Evolutionary conservation across 2,797 vertebrate genomes (phyloP).

Genomic region (Chelonia mydas): DNA sequence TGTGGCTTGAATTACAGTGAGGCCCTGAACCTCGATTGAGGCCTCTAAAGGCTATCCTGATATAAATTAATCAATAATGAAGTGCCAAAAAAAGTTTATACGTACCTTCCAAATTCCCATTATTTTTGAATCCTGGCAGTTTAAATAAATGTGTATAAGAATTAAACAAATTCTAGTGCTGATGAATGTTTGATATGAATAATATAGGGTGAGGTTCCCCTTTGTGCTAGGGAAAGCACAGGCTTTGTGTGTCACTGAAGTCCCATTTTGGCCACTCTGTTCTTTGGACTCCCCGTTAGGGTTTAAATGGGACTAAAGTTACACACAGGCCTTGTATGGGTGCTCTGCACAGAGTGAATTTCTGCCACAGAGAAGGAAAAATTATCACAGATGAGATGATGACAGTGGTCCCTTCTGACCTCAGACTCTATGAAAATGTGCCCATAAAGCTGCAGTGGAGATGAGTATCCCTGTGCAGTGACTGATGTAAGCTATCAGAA

Average conservation of each 20-base stretch:
- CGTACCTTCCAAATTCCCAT: background rate
- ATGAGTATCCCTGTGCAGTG: background rate
- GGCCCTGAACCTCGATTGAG: background rate
- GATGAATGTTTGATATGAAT: background rate
- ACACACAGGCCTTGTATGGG: background rate
- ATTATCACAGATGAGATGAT: background rate
- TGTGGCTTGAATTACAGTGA: background rate
- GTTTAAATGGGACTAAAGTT: rapidly evolving
- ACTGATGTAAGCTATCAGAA: slow-evolving; percentile 2
- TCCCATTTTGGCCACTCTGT: background rate
- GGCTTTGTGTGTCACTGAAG: background rate
- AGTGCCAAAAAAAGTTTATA: background rate
- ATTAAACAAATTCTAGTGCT: background rate
- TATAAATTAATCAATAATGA: background rate
- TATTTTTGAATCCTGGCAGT: background rate
- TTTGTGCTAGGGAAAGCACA: background rate
- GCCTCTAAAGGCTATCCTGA: background rate
- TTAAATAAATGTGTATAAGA: background rate
- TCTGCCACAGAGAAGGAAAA: background rate
- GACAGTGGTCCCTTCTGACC: background rate
- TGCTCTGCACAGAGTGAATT: background rate
- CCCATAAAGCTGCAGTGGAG: background rate
- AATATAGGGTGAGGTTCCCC: background rate
- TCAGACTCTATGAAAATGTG: background rate
- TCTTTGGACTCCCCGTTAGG: background rate